These are phyloP conservation scores for Actias luna DNA, from an alignment of 2,888 invertebrate species.

Conservation along the genomic window DNA sequence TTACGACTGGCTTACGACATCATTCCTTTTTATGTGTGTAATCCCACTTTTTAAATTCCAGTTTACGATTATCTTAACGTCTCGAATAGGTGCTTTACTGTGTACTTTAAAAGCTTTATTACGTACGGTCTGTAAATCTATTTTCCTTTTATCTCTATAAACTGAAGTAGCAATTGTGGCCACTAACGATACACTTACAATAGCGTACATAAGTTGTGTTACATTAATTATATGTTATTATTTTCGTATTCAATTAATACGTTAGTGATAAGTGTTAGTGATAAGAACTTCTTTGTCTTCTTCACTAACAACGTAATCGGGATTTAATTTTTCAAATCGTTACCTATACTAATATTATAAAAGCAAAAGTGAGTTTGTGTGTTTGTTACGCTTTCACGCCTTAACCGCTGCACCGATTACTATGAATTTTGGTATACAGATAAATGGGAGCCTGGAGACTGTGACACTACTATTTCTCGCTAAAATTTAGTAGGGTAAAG, in stretches of 20 bases:
- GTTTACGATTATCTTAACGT: constrained; percentile 12
- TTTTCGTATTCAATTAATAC: neutral
- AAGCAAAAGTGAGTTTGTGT: no score
- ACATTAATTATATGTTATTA: neutral
- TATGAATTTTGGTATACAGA: no score
- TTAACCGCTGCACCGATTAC: no score
- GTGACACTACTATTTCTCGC: no score
- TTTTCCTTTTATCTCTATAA: constrained; percentile 8
- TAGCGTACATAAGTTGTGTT: neutral
- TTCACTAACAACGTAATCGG: neutral
- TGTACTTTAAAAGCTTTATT: constrained; percentile 7
- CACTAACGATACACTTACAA: neutral
- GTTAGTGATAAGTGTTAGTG: neutral
- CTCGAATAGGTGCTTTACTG: neutral
- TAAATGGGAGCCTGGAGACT: no score
- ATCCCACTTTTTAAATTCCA: constrained; percentile 13
- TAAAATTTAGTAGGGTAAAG: no score
- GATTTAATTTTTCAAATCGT: neutral
- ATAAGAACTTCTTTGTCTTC: neutral
- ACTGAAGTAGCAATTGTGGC: neutral
- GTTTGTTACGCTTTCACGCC: no score
- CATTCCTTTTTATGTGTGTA: constrained; percentile 5
- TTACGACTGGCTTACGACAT: constrained; percentile 6
- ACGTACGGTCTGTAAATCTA: neutral
- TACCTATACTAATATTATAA: no score